Percentiles rank a stretch among this genome's conserved stretches.
These are phyloP conservation scores for Ametastegia equiseti DNA, from an alignment of 2,888 invertebrate species.

Conservation along the genomic window DNA sequence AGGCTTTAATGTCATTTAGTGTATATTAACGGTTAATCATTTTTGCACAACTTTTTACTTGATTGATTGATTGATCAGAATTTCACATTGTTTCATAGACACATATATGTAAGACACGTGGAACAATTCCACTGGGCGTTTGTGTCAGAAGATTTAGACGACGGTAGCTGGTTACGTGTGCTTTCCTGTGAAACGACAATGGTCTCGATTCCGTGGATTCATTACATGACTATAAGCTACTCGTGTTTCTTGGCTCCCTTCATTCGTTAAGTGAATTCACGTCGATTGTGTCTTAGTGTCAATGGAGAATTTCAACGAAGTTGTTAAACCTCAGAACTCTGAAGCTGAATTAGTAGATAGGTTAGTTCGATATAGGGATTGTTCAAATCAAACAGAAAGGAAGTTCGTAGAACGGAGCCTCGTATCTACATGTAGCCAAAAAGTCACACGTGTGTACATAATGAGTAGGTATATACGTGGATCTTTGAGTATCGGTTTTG, in stretches of 20 bases:
- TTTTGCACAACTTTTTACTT: neutral
- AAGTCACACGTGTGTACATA: too few relatives aligned
- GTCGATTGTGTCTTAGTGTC: neutral
- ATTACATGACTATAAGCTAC: constrained; percentile 6
- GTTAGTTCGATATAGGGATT: neutral
- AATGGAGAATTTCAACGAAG: neutral
- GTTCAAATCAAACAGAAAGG: neutral
- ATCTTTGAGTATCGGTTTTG: too few relatives aligned
- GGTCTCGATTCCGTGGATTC: neutral
- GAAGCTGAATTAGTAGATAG: neutral
- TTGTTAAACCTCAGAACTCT: neutral
- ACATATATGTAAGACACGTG: neutral
- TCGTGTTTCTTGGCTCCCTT: constrained; percentile 1
- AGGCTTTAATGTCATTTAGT: too few relatives aligned
- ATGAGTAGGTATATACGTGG: too few relatives aligned
- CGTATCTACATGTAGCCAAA: too few relatives aligned
- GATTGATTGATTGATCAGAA: neutral
- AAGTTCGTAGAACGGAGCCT: neutral
- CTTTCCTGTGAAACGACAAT: neutral
- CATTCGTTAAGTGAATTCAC: constrained; percentile 13
- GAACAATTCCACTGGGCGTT: too few relatives aligned
- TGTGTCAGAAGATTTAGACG: too few relatives aligned
- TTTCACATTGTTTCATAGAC: neutral
- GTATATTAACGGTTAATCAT: too few relatives aligned
- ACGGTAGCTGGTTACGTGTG: too few relatives aligned